These are phyloP conservation scores for Phyllotis vaccarum DNA, from an alignment of 2,797 vertebrate species.

Conservation along the genomic window DNA sequence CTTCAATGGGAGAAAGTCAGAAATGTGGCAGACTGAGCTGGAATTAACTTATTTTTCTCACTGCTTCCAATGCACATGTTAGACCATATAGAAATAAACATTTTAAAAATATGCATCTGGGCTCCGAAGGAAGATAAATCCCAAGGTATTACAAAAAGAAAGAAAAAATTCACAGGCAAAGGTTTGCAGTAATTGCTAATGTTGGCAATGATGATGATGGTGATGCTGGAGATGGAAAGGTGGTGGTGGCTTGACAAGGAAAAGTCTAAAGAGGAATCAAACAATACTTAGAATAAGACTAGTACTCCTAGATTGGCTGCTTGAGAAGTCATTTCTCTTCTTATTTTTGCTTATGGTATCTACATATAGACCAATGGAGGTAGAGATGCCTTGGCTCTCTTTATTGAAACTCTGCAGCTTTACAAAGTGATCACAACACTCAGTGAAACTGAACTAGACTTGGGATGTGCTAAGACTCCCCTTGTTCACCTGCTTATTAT, in stretches of 20 bases:
- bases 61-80: conserved; percentile 18
- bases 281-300: neutral
- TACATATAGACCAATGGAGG: neutral
- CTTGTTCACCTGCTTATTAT: neutral
- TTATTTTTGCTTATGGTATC: neutral
- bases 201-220: neutral
- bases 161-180: conserved; percentile 16
- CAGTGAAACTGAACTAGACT: neutral
- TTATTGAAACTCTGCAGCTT: neutral
- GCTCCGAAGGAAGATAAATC: conserved; percentile 38
- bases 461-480: neutral
- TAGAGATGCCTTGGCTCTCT: neutral
- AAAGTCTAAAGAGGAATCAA: conserved; percentile 1
- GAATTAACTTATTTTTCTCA: conserved; percentile 35
- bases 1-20: conserved; percentile 1
- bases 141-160: neutral
- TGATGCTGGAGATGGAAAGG: neutral
- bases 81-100: conserved; percentile 21
- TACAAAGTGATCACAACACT: no score
- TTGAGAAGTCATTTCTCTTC: neutral
- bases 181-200: neutral
- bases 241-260: neutral
- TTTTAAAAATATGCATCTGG: conserved; percentile 50
- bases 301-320: neutral
- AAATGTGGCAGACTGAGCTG: neutral